These are phyloP conservation scores for Machaerirhynchus nigripectus DNA, from an alignment of 2,113 vertebrate species.

Conservation along the genomic window DNA sequence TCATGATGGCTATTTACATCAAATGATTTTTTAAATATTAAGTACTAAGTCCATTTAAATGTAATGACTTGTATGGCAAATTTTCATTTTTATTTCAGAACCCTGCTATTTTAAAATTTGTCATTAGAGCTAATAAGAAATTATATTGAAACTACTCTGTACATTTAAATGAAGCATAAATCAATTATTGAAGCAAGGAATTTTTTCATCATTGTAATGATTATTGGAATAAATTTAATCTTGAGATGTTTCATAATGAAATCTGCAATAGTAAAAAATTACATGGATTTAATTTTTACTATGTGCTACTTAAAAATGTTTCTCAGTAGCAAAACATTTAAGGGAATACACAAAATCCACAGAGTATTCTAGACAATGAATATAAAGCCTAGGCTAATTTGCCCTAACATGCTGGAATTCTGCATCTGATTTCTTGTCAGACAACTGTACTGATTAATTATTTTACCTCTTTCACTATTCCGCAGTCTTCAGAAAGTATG, in stretches of 20 bases:
- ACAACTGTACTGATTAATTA: background rate
- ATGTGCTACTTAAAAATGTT: constrained; percentile 49
- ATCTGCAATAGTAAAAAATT: constrained; percentile 70
- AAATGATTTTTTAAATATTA: constrained; percentile 87
- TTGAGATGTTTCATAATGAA: constrained; percentile 76
- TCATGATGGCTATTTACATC: constrained; percentile 82
- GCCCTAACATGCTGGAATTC: background rate
- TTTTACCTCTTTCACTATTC: background rate
- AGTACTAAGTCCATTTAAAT: constrained; percentile 85
- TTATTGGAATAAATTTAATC: constrained; percentile 83
- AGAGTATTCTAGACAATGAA: background rate
- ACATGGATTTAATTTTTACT: constrained; percentile 67
- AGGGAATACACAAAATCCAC: background rate
- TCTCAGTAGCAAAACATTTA: constrained; percentile 32
- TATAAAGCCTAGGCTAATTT: constrained; percentile 19
- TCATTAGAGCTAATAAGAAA: constrained; percentile 84
- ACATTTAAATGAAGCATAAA: constrained; percentile 86
- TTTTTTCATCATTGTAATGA: constrained; percentile 83
- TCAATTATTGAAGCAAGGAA: constrained; percentile 83
- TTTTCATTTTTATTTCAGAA: constrained; percentile 83
- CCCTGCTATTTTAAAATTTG: constrained; percentile 79
- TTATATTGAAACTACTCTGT: constrained; percentile 77
- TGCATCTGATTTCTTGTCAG: constrained; percentile 28
- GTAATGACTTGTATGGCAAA: constrained; percentile 81
- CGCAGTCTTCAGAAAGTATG: background rate